Percentiles rank a stretch among this genome's conserved stretches.
Conservation (phyloP, 2,113 vertebrate genomes). For the Pseudonaja textilis region DNA sequence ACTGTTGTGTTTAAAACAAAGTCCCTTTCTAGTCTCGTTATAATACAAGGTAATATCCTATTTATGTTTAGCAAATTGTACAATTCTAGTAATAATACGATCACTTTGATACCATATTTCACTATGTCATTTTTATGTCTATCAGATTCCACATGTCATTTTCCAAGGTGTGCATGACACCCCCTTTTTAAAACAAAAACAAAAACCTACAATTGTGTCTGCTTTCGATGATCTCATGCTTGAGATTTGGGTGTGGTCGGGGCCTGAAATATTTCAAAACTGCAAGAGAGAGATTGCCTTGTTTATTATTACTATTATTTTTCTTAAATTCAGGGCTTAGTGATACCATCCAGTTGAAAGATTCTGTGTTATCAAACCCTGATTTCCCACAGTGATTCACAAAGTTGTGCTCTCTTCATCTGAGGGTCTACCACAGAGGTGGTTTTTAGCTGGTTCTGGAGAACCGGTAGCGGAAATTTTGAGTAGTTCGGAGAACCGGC, state of each 20-base stretch:
- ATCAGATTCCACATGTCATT: too few species aligned
- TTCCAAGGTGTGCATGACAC: not conserved
- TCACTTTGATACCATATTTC: too few species aligned
- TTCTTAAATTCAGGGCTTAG: not conserved
- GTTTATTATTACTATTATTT: not conserved
- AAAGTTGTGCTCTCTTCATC: not conserved
- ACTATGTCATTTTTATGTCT: too few species aligned
- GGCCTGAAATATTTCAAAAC: not conserved
- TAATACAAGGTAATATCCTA: too few species aligned
- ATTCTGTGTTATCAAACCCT: not conserved
- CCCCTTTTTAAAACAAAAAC: not conserved
- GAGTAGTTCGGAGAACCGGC: too few species aligned
- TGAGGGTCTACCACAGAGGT: not conserved
- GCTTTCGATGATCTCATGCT: not conserved
- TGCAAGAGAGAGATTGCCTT: not conserved
- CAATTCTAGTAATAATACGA: too few species aligned
- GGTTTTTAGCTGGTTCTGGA: too few species aligned
- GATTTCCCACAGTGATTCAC: not conserved
- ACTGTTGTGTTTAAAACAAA: too few species aligned
- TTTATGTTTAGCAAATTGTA: too few species aligned
- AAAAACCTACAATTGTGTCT: not conserved
- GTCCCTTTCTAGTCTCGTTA: too few species aligned
- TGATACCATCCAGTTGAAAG: not conserved
- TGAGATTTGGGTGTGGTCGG: not conserved
- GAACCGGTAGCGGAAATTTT: too few species aligned